Evolutionary conservation across 2,888 invertebrate species (phyloP).

Genomic region (Empis stercorea): DNA sequence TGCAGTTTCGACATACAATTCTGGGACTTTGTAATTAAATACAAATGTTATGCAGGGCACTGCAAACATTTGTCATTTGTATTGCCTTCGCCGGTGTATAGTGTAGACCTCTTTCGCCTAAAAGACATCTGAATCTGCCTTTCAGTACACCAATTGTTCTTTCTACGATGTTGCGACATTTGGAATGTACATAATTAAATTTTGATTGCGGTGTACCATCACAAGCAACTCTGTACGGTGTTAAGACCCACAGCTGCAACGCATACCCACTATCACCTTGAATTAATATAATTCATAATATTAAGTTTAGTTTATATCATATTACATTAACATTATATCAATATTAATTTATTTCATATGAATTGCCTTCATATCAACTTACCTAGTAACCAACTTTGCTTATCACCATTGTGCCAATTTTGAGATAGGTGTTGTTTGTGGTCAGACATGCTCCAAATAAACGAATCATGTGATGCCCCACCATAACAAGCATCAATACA

Average conservation of each 20-base stretch:
- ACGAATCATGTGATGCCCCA: not conserved
- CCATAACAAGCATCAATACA: not conserved
- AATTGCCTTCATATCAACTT: not conserved
- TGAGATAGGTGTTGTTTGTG: not conserved
- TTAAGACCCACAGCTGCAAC: conserved; percentile 8
- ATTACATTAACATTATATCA: too few relatives aligned
- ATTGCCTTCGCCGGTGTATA: conserved; percentile 7
- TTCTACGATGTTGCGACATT: conserved; percentile 6
- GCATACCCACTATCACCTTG: conserved; percentile 10
- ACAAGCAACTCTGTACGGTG: conserved; percentile 3
- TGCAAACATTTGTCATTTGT: conserved; percentile 7
- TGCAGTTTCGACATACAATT: not conserved
- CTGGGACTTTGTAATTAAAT: not conserved
- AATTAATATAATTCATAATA: not conserved
- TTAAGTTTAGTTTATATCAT: too few relatives aligned
- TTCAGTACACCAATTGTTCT: conserved; percentile 7
- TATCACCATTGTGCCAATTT: not conserved
- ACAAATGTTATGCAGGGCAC: conserved; percentile 8
- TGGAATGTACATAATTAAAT: conserved; percentile 6
- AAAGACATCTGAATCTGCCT: conserved; percentile 7
- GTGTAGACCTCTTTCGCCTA: conserved; percentile 4
- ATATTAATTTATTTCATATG: not conserved
- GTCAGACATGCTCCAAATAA: not conserved
- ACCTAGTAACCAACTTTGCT: not conserved
- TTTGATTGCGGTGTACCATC: not conserved